phyloP scores from a whole-genome alignment of 2,797 vertebrate genomes.

The Coranthus polyacanthus region DNA sequence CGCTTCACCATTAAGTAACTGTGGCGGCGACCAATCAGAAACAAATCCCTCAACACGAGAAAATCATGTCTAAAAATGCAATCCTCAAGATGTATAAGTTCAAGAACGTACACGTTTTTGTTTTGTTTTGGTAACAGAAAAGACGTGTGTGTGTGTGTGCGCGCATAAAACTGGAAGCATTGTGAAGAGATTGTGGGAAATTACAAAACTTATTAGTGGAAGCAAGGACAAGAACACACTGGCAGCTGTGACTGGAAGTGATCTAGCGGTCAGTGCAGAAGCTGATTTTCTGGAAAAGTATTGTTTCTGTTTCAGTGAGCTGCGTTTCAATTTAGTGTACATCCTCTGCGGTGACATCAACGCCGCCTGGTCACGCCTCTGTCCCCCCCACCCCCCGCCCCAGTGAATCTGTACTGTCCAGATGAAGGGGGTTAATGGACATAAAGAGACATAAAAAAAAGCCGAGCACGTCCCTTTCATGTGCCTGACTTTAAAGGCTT shows the following conservation, averaged over 20 bases:
- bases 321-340: slow-evolving; percentile 4
- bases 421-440: slow-evolving; percentile 54
- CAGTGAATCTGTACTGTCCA: too few relatives aligned
- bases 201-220: slow-evolving; percentile 51
- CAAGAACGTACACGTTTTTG: too few relatives aligned
- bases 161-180: too few relatives aligned
- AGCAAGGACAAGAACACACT: slow-evolving; percentile 26
- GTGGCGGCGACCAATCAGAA: background rate
- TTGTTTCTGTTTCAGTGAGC: slow-evolving; percentile 3
- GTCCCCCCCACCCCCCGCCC: too few relatives aligned
- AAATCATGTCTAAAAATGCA: background rate
- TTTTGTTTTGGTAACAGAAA: too few relatives aligned
- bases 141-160: too few relatives aligned
- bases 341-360: slow-evolving; percentile 58
- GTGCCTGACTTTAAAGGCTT: slow-evolving; percentile 45
- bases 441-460: slow-evolving; percentile 37
- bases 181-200: slow-evolving; percentile 43
- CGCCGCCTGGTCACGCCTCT: slow-evolving; percentile 35
- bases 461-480: slow-evolving; percentile 43
- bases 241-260: slow-evolving; percentile 54
- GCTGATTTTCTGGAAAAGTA: slow-evolving; percentile 27
- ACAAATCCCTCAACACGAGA: background rate
- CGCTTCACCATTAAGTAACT: background rate
- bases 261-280: slow-evolving; percentile 29
- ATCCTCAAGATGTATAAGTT: background rate